Conservation (phyloP, 2,113 vertebrate species). For the Abramis brama region DNA sequence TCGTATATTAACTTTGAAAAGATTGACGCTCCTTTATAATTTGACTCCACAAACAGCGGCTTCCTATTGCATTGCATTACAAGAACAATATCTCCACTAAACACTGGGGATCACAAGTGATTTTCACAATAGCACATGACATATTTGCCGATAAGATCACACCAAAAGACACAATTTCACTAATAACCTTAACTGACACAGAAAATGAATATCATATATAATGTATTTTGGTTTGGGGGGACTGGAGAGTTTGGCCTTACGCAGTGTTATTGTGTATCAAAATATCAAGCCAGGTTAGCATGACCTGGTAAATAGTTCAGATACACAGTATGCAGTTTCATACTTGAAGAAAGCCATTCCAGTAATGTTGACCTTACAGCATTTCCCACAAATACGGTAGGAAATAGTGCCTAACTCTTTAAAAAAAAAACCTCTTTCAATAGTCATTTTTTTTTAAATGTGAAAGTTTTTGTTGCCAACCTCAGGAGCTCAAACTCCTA, state of each 20-base stretch:
- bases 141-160: neutral
- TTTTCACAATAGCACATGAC: slow-evolving; percentile 6
- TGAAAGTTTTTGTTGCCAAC: no score
- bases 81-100: neutral
- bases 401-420: no score
- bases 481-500: no score
- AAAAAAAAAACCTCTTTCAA: no score
- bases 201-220: neutral
- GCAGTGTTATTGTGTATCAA: neutral
- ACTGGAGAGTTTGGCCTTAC: neutral
- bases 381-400: no score
- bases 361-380: neutral
- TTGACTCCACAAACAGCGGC: neutral
- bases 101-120: neutral
- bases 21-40: neutral
- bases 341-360: neutral
- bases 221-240: neutral
- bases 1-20: slow-evolving; percentile 12
- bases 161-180: slow-evolving; percentile 6
- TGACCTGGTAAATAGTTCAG: neutral
- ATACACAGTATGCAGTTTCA: neutral
- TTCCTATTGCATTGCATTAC: neutral
- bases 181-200: neutral
- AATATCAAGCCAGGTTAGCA: neutral
- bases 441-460: no score